Evolutionary conservation across 2,888 invertebrate genomes (phyloP), one percentile per base, ranked within the genome.

Genomic region (Latrodectus hesperus): DNA sequence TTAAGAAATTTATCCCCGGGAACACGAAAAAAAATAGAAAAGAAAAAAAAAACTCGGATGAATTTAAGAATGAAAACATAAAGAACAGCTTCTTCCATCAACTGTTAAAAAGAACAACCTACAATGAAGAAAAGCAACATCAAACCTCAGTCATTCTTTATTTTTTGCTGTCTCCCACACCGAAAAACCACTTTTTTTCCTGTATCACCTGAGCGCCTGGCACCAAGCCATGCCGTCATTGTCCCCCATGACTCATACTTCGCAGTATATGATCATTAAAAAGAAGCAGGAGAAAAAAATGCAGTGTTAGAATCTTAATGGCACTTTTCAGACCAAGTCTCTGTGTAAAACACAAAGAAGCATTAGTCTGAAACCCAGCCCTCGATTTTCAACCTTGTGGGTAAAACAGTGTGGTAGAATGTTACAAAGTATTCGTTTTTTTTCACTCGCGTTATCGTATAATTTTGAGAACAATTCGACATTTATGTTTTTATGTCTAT

Each of bases 141-240:
- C 38, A 79, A 64, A 68, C 52, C 14, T n/a, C 14, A 51, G 51
- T 14, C 53, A 55, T 73, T 73, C 51, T 78, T 79, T 83, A 17
- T 70, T 71, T 67, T 74, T 60, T n/a, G 60, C 60, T 60, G 60
- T 60, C 60, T 60, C n/a, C 60, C 12, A 60, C 60, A 60, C n/a
- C 10, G 60, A 60, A n/a, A 16, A 12, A 60, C 60, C n/a, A 16
- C 60, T 53, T 55, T 67, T 60, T 64, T n/a, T 53, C 38, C 9
- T 17, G 26, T 70, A 70, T 75, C 70, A 71, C 78, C 79, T 75
- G 75, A n/a, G 55, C 60, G 51, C 38, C 79, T 85, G 85, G 85
- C 85, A 49, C 26, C 16, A 6, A 14, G 65, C 84, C 84, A 84
- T 73, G 8, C 78, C 70, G 75, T 79, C 75, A 79, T 68, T 53